Conservation (phyloP, 2,113 vertebrate genomes). For the Cettia cetti region DNA sequence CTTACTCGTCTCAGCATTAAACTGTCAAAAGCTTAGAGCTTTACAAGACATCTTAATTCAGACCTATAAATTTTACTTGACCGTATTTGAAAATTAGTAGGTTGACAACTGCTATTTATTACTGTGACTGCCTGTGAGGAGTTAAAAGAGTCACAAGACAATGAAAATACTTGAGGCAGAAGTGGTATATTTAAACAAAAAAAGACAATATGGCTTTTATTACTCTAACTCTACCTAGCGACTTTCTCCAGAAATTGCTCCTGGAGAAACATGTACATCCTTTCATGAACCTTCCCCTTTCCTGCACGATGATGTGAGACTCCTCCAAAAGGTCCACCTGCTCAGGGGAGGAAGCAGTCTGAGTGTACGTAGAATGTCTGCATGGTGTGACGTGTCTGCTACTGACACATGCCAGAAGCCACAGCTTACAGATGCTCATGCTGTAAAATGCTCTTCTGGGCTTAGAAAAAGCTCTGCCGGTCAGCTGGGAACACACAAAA, state of each 20-base stretch:
- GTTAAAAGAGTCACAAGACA: neutral
- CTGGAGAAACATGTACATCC: fast-evolving
- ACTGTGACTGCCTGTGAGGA: neutral
- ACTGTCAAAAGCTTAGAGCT: constrained; percentile 11
- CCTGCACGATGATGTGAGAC: fast-evolving
- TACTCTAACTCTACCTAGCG: neutral
- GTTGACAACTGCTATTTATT: neutral
- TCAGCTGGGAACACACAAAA: neutral
- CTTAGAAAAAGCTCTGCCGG: neutral
- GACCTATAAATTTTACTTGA: neutral
- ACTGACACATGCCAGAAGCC: neutral
- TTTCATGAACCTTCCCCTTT: neutral
- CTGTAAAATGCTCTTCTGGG: neutral
- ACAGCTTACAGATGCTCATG: neutral
- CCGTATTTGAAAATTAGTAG: neutral
- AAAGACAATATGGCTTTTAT: neutral
- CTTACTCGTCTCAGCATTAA: neutral
- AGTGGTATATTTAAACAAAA: neutral
- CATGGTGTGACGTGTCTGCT: neutral
- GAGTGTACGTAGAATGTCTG: fast-evolving
- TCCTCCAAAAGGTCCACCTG: neutral
- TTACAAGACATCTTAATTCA: neutral
- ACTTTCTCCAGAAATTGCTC: neutral
- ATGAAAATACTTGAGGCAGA: neutral
- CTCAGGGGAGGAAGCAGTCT: fast-evolving